Evolutionary conservation across 2,113 vertebrate genomes (phyloP), one percentile per base, ranked within the genome.

Genomic region (Marcusenius ussheri): DNA sequence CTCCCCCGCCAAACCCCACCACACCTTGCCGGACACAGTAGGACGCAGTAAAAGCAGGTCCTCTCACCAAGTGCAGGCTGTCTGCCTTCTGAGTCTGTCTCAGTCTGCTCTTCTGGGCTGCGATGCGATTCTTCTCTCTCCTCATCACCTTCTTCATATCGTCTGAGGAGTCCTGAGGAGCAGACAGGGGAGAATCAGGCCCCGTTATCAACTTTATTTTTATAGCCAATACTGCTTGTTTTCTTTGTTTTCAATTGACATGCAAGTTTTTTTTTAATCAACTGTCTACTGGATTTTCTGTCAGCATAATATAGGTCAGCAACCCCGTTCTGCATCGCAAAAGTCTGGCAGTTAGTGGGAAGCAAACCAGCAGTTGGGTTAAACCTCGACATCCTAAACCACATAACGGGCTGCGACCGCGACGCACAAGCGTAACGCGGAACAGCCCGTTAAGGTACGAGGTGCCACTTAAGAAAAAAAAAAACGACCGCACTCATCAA

Each of bases 31-130:
- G 1, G 85, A 39, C 85, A 53, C 50, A 45, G 4, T 50, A 58
- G 39, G 46, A 53, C 1, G 50, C 49, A n/a, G 77, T 1, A 47
- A 11, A 9, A 10, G 0, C 10, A 3, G 39, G 58, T 51, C 92
- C 92, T 1, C 97, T 98, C 93, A 99, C 98, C 98, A 99, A 94
- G 93, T 99, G 98, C 91, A 99, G 95, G 0, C 95, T 98, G 95
- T 99, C 98, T 0, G 98, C 98, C 93, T 98, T 99, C 95, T 97
- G 97, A 0, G 98, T 99, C 93, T 99, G 98, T 90, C 98, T 97
- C 96, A 98, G 96, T 86, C 98, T 96, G 95, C 98, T 99, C 93
- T 99, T 99, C 96, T 99, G 98, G 35, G 98, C 98, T 19, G 98
- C 98, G 0, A 99, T 97, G 2, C 98, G 97, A 90, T 99, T 99